phyloP scores from a whole-genome alignment of 1,140 invertebrate species.

The Brachionus koreanus region DNA sequence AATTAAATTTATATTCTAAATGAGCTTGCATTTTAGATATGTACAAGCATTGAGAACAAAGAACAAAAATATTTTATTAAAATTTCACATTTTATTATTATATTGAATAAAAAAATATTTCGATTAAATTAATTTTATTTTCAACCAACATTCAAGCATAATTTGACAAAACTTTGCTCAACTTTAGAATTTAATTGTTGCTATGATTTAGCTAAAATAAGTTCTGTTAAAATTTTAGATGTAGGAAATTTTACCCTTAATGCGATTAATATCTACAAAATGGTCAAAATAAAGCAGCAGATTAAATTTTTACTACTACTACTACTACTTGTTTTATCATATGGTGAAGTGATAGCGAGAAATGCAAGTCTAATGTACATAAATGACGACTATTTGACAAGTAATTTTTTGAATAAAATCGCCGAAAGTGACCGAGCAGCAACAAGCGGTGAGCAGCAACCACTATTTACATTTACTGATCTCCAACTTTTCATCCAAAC shows the following conservation, averaged over 20 bases:
- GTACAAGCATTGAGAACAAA: not conserved
- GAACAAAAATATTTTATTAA: not conserved
- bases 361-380: not conserved
- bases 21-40: not conserved
- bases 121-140: not conserved
- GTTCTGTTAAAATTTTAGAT: not conserved
- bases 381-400: not conserved
- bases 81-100: not conserved
- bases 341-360: not conserved
- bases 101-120: not conserved
- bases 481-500: not conserved
- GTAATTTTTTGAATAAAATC: not conserved
- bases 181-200: constrained; percentile 7
- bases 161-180: not conserved
- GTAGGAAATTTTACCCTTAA: constrained; percentile 1
- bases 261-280: not conserved
- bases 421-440: not conserved
- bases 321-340: not conserved
- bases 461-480: not conserved
- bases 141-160: not conserved
- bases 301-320: not conserved
- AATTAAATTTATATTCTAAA: not conserved
- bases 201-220: not conserved
- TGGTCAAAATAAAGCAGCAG: not conserved
- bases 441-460: not conserved